Conservation (phyloP, 1,140 invertebrate species). For the Scaptomyza hsui region DNA sequence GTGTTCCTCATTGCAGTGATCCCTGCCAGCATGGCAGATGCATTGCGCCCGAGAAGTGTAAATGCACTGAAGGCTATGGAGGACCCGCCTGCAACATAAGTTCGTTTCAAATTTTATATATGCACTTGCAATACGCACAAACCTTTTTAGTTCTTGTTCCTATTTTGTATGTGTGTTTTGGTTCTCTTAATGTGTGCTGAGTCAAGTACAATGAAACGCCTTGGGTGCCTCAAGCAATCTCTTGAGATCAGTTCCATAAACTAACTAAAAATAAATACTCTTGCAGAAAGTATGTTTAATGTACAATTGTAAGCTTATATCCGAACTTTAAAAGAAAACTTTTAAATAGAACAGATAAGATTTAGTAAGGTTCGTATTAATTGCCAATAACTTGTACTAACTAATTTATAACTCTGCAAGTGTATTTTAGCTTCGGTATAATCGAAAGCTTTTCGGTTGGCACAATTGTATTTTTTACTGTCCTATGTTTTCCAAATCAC, state of each 20-base stretch:
- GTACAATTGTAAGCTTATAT: too few relatives aligned
- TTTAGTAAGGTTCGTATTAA: background rate
- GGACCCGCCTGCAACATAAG: constrained; percentile 94
- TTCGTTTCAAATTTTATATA: constrained; percentile 86
- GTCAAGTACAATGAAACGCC: constrained; percentile 49
- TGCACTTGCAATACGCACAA: background rate
- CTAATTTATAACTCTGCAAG: constrained; percentile 43
- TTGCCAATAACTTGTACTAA: background rate
- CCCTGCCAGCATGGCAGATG: constrained; percentile 94
- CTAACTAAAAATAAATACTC: background rate
- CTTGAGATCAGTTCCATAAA: background rate
- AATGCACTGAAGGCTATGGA: constrained; percentile 94
- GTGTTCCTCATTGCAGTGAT: constrained; percentile 91
- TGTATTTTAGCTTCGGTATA: constrained; percentile 24
- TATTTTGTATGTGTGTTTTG: constrained; percentile 23
- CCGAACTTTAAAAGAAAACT: too few relatives aligned
- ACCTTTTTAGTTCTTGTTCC: constrained; percentile 7
- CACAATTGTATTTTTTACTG: constrained; percentile 12
- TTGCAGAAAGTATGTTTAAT: constrained; percentile 6
- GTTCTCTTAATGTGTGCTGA: constrained; percentile 35
- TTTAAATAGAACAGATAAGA: background rate
- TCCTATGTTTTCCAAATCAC: constrained; percentile 15
- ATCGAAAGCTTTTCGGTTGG: constrained; percentile 27
- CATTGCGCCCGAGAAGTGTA: constrained; percentile 92
- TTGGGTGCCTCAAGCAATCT: constrained; percentile 46